phyloP scores from a whole-genome alignment of 2,797 vertebrate species.

The Poecilia velifera region DNA sequence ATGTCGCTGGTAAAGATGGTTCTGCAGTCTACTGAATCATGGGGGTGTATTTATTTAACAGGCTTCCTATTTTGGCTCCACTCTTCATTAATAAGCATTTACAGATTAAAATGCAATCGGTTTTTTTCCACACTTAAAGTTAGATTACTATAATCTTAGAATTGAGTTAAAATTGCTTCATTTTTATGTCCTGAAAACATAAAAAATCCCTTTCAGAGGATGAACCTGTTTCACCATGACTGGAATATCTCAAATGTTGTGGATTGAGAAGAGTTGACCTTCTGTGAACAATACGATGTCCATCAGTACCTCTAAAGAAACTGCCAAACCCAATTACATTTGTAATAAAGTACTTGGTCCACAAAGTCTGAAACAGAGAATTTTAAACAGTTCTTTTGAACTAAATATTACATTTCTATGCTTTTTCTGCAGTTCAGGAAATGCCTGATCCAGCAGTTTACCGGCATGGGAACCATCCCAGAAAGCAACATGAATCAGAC shows the following conservation, averaged over 20 bases:
- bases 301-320: neutral
- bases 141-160: neutral
- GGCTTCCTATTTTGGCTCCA: neutral
- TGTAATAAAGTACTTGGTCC: neutral
- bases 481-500: conserved; percentile 77
- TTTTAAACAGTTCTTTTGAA: neutral
- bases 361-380: neutral
- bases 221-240: neutral
- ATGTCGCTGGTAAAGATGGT: neutral
- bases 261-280: neutral
- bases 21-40: neutral
- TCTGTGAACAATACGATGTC: neutral
- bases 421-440: conserved; percentile 85
- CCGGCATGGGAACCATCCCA: conserved; percentile 63
- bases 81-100: neutral
- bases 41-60: neutral
- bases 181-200: neutral
- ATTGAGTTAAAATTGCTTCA: neutral
- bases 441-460: conserved; percentile 86
- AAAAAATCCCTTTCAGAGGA: neutral
- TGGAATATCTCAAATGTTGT: neutral
- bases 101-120: too few species aligned
- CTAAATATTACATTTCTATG: neutral
- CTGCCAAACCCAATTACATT: neutral
- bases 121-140: neutral